These are phyloP conservation scores for Drosophila atripex DNA, from an alignment of 2,888 invertebrate genomes.

Conservation along the genomic window DNA sequence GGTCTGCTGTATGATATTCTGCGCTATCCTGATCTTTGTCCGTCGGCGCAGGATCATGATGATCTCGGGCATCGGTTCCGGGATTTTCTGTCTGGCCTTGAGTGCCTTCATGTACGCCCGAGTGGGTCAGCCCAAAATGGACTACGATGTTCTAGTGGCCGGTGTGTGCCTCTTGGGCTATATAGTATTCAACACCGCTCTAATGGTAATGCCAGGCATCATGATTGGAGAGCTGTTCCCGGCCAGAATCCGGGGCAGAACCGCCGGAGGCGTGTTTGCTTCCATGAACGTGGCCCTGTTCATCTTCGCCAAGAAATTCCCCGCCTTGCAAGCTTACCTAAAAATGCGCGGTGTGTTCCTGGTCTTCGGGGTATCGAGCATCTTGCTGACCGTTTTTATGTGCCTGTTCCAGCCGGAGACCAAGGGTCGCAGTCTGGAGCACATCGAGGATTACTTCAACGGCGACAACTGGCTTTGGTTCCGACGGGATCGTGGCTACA, in stretches of 20 bases:
- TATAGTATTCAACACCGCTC: conserved; percentile 90
- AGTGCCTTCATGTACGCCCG: conserved; percentile 85
- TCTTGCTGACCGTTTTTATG: conserved; percentile 87
- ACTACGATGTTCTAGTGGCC: conserved; percentile 74
- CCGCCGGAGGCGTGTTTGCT: conserved; percentile 90
- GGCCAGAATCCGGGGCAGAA: conserved; percentile 89
- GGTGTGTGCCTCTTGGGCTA: conserved; percentile 86
- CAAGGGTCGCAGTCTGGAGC: conserved; percentile 88
- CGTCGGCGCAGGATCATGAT: conserved; percentile 88
- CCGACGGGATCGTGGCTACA: conserved; percentile 78
- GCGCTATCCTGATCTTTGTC: conserved; percentile 87
- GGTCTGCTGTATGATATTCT: conserved; percentile 87
- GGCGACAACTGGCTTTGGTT: conserved; percentile 87
- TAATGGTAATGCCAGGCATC: conserved; percentile 90
- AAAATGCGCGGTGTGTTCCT: conserved; percentile 89
- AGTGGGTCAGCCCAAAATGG: conserved; percentile 70
- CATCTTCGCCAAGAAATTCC: conserved; percentile 89
- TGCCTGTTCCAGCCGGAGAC: conserved; percentile 90
- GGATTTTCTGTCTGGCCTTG: conserved; percentile 87
- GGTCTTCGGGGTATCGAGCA: conserved; percentile 88
- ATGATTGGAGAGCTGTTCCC: conserved; percentile 91
- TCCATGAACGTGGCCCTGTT: conserved; percentile 89
- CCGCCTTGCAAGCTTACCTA: conserved; percentile 86
- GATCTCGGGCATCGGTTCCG: conserved; percentile 88
- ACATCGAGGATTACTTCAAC: conserved; percentile 92